Conservation (phyloP, 2,113 vertebrate species). For the Neolamprologus ventralis region DNA sequence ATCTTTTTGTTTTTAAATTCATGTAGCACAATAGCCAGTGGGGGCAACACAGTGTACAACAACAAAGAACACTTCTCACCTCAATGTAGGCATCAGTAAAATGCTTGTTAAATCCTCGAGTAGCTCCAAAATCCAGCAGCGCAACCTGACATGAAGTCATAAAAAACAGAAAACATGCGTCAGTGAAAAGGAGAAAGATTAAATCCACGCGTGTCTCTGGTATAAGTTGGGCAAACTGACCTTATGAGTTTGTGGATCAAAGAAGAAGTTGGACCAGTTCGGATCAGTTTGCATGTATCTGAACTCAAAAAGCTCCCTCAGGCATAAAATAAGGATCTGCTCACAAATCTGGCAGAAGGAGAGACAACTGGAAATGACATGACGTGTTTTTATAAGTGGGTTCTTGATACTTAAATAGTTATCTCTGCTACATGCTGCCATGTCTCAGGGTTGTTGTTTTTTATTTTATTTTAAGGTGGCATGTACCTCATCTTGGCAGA, state of each 20-base stretch:
- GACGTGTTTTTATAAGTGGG: neutral
- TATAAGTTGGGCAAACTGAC: constrained; percentile 44
- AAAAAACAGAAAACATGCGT: neutral
- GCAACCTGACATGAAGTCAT: constrained; percentile 73
- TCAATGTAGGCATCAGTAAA: constrained; percentile 92
- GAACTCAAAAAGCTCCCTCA: constrained; percentile 93
- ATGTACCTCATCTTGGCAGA: neutral
- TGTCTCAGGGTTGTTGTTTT: neutral
- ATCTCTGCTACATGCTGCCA: neutral
- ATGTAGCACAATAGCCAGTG: neutral
- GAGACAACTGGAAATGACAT: neutral
- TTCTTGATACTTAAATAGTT: neutral
- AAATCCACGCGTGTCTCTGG: neutral
- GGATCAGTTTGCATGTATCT: constrained; percentile 96
- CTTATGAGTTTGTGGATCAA: constrained; percentile 85
- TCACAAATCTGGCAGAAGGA: constrained; percentile 62
- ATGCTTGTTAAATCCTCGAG: constrained; percentile 79
- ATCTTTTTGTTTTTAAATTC: neutral
- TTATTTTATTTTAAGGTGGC: neutral
- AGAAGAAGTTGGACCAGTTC: constrained; percentile 99
- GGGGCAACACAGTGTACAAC: neutral
- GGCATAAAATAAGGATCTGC: constrained; percentile 84
- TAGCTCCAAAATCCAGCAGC: constrained; percentile 90
- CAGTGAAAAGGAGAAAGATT: neutral
- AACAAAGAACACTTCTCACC: constrained; percentile 59